Evolutionary conservation across 2,797 vertebrate species (phyloP), one percentile per base, ranked within the genome.

Genomic region (Falco rusticolus): DNA sequence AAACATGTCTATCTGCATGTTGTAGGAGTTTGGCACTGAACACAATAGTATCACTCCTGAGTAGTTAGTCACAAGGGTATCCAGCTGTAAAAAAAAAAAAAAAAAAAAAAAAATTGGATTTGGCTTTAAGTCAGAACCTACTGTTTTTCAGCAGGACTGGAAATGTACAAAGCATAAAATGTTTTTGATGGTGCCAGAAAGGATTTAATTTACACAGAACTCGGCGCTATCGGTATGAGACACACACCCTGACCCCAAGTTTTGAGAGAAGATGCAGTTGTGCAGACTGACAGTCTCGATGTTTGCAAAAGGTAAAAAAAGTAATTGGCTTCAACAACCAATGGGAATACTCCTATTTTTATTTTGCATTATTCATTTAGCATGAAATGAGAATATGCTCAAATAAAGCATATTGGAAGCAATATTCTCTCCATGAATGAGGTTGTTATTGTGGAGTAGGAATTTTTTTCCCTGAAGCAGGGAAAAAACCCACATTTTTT

Each of bases 81-180:
- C 71, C 93, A 92, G 71, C 89, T 92, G 84, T 64, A 37, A 37
- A 37, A 37, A 78, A 56, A 90, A 93, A 78, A 37, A 37, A 78
- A 56, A 90, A 93, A 78, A 85, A 78, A 82, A 39, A 71, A 50
- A 47, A 13, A 48, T 91, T 25, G 77, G 18, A 74, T 86, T 86
- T 95, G 96, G 78, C 96, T 93, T 53, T 48, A 75, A 89, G 60
- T 95, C 83, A 96, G 72, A n/a, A 86, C 57, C 81, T 92, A 84
- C 87, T 89, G 72, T 82, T 95, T 95, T 96, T 84, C 75, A 80
- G 77, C 65, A 90, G 63, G 80, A 72, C 34, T 75, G 63, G 56
- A 95, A 97, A 85, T 54, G 37, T 82, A 84, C 26, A 84, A 91
- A 97, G 56, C 69, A 96, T 68, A 63, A 96, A 84, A 94, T 79